Evolutionary conservation across 2,113 vertebrate species (phyloP).

Genomic region (Elgaria multicarinata): DNA sequence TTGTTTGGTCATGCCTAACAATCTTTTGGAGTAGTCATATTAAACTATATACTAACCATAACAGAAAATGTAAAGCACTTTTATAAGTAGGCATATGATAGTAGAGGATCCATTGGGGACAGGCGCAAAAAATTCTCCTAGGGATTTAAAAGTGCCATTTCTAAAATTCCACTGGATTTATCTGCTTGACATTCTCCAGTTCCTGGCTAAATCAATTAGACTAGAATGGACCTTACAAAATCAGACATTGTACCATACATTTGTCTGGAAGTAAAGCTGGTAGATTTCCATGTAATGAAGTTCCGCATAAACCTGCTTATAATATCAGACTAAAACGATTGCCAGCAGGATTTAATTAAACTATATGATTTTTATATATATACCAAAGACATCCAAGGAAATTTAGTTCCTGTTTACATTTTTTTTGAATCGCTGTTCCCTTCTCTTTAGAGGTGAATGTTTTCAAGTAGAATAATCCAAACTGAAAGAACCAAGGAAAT

Average conservation of each 20-base stretch:
- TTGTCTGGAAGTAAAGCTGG: background rate
- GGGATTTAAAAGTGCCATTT: constrained; percentile 1
- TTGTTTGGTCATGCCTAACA: constrained; percentile 26
- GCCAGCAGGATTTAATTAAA: background rate
- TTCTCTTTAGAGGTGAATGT: background rate
- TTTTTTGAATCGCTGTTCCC: background rate
- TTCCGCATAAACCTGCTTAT: background rate
- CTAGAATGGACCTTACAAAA: background rate
- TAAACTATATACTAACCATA: background rate
- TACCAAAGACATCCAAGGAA: background rate
- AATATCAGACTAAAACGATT: background rate
- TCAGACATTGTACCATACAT: background rate
- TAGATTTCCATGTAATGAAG: background rate
- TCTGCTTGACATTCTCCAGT: constrained; percentile 7
- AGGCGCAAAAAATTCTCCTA: constrained; percentile 16
- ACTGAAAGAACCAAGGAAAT: background rate
- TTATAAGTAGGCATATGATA: constrained; percentile 11
- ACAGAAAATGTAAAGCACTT: background rate
- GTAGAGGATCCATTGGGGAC: background rate
- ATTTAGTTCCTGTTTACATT: background rate
- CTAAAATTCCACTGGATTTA: background rate
- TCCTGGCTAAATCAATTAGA: constrained; percentile 22
- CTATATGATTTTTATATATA: too few species aligned
- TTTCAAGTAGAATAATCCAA: background rate
- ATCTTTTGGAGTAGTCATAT: background rate